Evolutionary conservation across 35 echinoderm and acorn worm species (phyloP).

Genomic region (Diadema setosum): DNA sequence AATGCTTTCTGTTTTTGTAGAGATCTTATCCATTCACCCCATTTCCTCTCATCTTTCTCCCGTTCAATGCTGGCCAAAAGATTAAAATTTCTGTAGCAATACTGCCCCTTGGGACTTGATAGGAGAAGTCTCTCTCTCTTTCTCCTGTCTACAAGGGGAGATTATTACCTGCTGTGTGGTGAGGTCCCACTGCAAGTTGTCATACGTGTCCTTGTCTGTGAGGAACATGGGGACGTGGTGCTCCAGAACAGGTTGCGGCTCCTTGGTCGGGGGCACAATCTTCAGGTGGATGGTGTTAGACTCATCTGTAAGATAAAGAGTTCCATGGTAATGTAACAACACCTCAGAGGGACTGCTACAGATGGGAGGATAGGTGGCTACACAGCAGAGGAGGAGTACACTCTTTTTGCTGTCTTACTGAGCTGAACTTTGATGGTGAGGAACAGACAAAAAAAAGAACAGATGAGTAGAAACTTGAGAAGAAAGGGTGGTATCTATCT

Average conservation of each 20-base stretch:
- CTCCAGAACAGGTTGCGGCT: conserved; percentile 65
- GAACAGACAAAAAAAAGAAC: no score
- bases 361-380: neutral
- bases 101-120: no score
- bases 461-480: no score
- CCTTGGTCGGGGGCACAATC: conserved; percentile 58
- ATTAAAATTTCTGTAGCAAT: no score
- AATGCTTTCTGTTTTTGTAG: no score
- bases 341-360: neutral
- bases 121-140: no score
- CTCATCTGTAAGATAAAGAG: conserved; percentile 70
- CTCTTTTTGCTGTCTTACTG: neutral
- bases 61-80: no score
- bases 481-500: no score
- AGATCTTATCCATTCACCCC: no score
- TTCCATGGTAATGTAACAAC: neutral
- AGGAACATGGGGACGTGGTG: conserved; percentile 99
- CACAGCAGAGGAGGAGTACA: neutral
- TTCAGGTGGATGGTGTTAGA: conserved; percentile 98
- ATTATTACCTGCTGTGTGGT: conserved; percentile 95
- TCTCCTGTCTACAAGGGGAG: no score
- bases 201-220: conserved; percentile 26
- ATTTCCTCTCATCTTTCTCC: no score
- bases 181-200: conserved; percentile 79
- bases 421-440: neutral